These are phyloP conservation scores for Drosophila nigrodunni DNA, from an alignment of 1,140 invertebrate species.

Conservation along the genomic window DNA sequence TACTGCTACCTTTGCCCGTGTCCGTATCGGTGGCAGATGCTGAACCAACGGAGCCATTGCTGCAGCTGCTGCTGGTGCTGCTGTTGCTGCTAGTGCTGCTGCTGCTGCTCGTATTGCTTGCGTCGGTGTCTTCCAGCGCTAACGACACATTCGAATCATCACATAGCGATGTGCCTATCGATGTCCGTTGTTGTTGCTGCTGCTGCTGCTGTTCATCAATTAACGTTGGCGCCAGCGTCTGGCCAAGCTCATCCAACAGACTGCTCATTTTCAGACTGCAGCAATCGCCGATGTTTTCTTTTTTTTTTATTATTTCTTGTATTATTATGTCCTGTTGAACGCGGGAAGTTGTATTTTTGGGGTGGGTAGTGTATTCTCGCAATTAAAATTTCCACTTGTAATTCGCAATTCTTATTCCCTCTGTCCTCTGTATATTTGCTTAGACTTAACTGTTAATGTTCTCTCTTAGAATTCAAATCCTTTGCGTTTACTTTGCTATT, in stretches of 20 bases:
- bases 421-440: background rate
- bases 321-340: background rate
- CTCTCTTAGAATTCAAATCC: constrained; percentile 32
- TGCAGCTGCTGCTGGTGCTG: constrained; percentile 55
- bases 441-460: constrained; percentile 16
- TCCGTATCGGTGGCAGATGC: constrained; percentile 63
- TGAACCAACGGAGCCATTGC: constrained; percentile 43
- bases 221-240: constrained; percentile 23
- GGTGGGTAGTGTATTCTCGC: constrained; percentile 18
- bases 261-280: constrained; percentile 26
- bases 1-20: constrained; percentile 72
- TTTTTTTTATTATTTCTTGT: constrained; percentile 3
- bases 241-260: constrained; percentile 46
- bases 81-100: constrained; percentile 43
- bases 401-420: constrained; percentile 1
- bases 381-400: background rate
- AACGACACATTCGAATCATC: constrained; percentile 61
- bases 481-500: constrained; percentile 26
- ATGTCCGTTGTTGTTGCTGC: constrained; percentile 8
- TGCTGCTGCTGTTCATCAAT: constrained; percentile 30
- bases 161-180: constrained; percentile 38
- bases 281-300: constrained; percentile 3
- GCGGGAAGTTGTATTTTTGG: background rate
- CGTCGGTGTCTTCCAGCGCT: constrained; percentile 67
- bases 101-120: constrained; percentile 69